Evolutionary conservation across 2,888 invertebrate species (phyloP).

Genomic region (Scaptomyza cyrtandrae): DNA sequence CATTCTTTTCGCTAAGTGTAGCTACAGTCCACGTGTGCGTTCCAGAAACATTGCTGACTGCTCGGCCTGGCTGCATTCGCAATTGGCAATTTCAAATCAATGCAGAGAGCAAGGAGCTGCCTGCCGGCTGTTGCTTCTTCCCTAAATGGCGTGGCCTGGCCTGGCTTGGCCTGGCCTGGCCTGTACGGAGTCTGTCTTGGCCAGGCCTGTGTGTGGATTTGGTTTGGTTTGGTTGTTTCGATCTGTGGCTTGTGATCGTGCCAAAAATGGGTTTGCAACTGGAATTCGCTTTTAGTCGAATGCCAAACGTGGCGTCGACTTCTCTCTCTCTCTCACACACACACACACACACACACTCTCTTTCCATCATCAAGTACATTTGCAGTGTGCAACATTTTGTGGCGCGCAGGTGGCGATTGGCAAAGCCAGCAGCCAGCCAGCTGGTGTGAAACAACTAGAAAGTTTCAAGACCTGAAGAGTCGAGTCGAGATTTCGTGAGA

Average conservation of each 20-base stretch:
- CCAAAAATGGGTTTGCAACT: slow-evolving; percentile 81
- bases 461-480: slow-evolving; percentile 43
- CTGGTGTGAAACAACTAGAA: slow-evolving; percentile 78
- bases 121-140: slow-evolving; percentile 59
- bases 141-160: slow-evolving; percentile 64
- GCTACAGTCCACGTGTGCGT: slow-evolving; percentile 73
- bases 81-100: slow-evolving; percentile 72
- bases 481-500: slow-evolving; percentile 60
- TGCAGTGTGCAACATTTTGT: slow-evolving; percentile 27
- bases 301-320: slow-evolving; percentile 34
- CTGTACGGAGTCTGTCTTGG: slow-evolving; percentile 21
- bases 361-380: too few relatives aligned
- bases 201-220: slow-evolving; percentile 24
- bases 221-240: slow-evolving; percentile 9
- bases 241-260: slow-evolving; percentile 66
- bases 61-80: slow-evolving; percentile 10
- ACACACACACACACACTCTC: slow-evolving; percentile 10
- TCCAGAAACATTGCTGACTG: slow-evolving; percentile 30
- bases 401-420: slow-evolving; percentile 73
- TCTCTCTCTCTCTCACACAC: slow-evolving; percentile 31
- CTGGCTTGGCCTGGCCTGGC: slow-evolving; percentile 37
- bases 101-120: slow-evolving; percentile 40
- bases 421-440: slow-evolving; percentile 38
- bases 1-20: slow-evolving; percentile 1
- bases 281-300: slow-evolving; percentile 77